phyloP scores from a whole-genome alignment of 1,140 invertebrate genomes.

The Aphelinus certus region DNA sequence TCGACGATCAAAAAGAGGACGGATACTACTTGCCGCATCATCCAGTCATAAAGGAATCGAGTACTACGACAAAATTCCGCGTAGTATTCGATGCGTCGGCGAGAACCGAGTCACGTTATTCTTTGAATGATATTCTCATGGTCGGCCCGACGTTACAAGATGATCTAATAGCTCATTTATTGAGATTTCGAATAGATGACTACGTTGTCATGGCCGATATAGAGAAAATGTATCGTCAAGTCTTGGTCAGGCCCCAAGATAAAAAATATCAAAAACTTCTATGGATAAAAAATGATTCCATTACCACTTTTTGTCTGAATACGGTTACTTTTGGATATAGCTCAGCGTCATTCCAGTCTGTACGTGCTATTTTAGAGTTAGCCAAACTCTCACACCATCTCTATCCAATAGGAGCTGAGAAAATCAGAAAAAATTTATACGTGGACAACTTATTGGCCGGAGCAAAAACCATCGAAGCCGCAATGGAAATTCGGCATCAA shows the following conservation, averaged over 20 bases:
- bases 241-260: conserved; percentile 48
- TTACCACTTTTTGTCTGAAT: neutral
- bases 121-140: conserved; percentile 46
- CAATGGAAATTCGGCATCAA: neutral
- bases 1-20: conserved; percentile 9
- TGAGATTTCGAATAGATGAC: conserved; percentile 47
- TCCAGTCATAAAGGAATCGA: conserved; percentile 51
- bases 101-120: conserved; percentile 39
- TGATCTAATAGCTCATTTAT: neutral
- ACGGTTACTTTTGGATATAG: neutral
- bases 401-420: neutral
- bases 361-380: conserved; percentile 7
- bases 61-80: conserved; percentile 50
- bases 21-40: conserved; percentile 61
- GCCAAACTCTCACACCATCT: neutral
- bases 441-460: conserved; percentile 24
- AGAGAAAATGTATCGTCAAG: conserved; percentile 58
- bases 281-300: neutral
- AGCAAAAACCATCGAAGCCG: neutral
- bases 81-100: conserved; percentile 57
- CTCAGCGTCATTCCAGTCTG: neutral
- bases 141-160: conserved; percentile 33
- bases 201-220: conserved; percentile 56
- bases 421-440: conserved; percentile 16
- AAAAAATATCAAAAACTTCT: conserved; percentile 47